Percentiles rank a stretch among this genome's conserved stretches.
Evolutionary conservation across 2,113 vertebrate genomes (phyloP).

Genomic region (Cercocebus atys): DNA sequence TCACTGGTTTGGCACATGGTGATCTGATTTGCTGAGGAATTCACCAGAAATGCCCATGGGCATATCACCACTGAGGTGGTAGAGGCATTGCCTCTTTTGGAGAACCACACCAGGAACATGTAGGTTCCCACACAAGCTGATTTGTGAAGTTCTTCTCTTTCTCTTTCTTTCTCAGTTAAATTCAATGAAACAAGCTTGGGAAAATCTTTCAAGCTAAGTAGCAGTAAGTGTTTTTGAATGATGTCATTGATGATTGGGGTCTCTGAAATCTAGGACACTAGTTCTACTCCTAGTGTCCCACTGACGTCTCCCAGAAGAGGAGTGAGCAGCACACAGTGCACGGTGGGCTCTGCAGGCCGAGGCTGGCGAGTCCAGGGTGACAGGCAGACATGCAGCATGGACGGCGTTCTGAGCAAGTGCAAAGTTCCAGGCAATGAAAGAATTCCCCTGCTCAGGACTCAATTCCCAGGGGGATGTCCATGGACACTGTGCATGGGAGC

Average conservation of each 20-base stretch:
- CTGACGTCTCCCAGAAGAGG: rapidly evolving
- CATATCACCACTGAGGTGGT: not conserved
- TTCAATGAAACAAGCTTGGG: not conserved
- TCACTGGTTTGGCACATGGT: rapidly evolving
- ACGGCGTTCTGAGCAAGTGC: rapidly evolving
- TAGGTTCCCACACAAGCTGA: not conserved
- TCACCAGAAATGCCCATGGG: not conserved
- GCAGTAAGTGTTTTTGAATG: no score
- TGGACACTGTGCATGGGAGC: not conserved
- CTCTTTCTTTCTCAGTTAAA: not conserved
- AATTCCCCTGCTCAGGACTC: not conserved
- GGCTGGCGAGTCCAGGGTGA: rapidly evolving
- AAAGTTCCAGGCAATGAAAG: not conserved
- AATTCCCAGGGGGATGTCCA: rapidly evolving
- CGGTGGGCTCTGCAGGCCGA: not conserved
- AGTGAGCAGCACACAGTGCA: not conserved
- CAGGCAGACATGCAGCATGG: not conserved
- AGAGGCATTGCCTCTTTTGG: no score
- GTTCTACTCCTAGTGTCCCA: not conserved
- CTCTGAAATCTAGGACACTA: not conserved
- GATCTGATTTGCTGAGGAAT: not conserved
- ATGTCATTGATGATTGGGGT: rapidly evolving
- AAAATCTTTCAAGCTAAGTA: not conserved
- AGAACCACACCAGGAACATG: not conserved
- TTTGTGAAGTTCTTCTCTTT: not conserved